These are phyloP conservation scores for Aptenodytes forsteri DNA, from an alignment of 2,113 vertebrate genomes.

Conservation along the genomic window DNA sequence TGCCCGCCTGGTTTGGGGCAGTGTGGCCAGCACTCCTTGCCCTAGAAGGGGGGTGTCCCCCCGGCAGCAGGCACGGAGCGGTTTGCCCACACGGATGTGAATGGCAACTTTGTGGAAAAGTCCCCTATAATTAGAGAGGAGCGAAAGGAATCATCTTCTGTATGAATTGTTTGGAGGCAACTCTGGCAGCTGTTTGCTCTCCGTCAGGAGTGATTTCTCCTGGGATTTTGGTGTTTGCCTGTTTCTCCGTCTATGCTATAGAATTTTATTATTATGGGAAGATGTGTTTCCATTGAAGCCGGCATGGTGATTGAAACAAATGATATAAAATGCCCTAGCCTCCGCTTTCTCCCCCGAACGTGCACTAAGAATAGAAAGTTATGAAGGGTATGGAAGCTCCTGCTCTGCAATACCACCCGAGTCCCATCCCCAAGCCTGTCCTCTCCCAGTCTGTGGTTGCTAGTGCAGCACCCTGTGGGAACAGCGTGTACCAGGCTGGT, in stretches of 20 bases:
- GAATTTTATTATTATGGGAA: neutral
- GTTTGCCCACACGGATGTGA: neutral
- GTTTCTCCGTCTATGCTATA: neutral
- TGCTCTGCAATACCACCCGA: neutral
- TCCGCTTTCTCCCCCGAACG: neutral
- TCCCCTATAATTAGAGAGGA: neutral
- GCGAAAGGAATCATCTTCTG: fast-evolving
- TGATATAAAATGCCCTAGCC: neutral
- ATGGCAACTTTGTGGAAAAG: neutral
- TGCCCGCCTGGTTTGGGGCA: neutral
- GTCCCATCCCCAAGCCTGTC: neutral
- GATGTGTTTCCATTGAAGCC: neutral
- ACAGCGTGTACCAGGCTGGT: neutral
- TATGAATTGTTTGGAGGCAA: neutral
- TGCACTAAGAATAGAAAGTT: neutral
- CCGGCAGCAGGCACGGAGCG: fast-evolving
- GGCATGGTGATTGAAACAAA: neutral
- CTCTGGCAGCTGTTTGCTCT: neutral
- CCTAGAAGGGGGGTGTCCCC: neutral
- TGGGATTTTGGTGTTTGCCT: neutral
- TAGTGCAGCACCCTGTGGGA: neutral
- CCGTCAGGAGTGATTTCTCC: neutral
- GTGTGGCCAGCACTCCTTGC: neutral
- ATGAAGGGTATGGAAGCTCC: neutral
- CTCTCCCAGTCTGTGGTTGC: neutral